These are phyloP conservation scores for Catotricha subobsoleta DNA, from an alignment of 2,888 invertebrate species.

Conservation along the genomic window DNA sequence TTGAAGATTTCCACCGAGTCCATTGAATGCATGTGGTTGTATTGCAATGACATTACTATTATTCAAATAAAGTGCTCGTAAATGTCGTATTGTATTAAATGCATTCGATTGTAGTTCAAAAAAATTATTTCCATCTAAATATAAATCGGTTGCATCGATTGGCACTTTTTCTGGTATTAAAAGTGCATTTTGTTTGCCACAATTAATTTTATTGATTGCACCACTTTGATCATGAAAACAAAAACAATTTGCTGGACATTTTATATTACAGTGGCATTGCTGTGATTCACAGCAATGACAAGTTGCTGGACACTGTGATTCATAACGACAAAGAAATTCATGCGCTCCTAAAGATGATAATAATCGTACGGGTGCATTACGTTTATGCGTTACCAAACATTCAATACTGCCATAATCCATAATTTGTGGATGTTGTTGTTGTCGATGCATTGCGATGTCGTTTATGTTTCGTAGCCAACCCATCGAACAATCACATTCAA, in stretches of 20 bases:
- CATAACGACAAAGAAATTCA: conserved; percentile 83
- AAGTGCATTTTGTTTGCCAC: conserved; percentile 36
- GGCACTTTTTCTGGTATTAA: conserved; percentile 59
- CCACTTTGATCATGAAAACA: conserved; percentile 90
- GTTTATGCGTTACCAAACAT: conserved; percentile 63
- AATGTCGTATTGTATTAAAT: conserved; percentile 78
- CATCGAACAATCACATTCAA: conserved; percentile 89
- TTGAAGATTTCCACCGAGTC: conserved; percentile 61
- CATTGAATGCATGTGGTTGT: conserved; percentile 69
- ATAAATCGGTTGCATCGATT: conserved; percentile 86
- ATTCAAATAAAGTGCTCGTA: conserved; percentile 71
- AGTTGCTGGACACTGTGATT: conserved; percentile 81
- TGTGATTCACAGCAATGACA: conserved; percentile 95
- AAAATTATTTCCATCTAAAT: conserved; percentile 78
- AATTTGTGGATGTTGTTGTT: conserved; percentile 64
- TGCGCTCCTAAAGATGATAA: conserved; percentile 59
- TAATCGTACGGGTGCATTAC: conserved; percentile 55
- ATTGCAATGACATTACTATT: conserved; percentile 66
- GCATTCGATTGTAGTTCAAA: conserved; percentile 68
- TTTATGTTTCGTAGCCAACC: conserved; percentile 86
- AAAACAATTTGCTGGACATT: conserved; percentile 81
- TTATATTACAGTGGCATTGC: conserved; percentile 93
- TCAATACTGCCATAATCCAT: conserved; percentile 78
- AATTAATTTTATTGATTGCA: conserved; percentile 84
- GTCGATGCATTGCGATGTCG: conserved; percentile 38